Base-by-base conservation (phyloP, 2,113 vertebrate genomes). In the Prionailurus bengalensis region DNA sequence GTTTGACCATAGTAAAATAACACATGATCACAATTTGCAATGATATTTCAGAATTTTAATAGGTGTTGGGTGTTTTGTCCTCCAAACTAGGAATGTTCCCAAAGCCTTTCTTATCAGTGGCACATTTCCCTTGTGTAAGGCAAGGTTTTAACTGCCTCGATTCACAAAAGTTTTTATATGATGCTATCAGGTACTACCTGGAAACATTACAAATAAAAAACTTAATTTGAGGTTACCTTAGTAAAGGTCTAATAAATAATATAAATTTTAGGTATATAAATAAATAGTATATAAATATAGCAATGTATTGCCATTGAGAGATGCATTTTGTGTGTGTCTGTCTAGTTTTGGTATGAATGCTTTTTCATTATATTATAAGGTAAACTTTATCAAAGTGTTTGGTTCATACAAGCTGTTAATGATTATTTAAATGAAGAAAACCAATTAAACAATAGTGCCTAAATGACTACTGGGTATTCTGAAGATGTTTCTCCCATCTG, bases 1-100 rank as follows among this genome's bases (percentile, higher is more conserved):
- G 31, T 84, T 97, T 25, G 31, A 29, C 6, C 82, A 33, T 17
- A 65, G 33, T 42, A 94, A 92, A 92, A n/a, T 82, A 87, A 73
- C 65, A 94, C 96, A 63, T 70, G 97, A 89, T 79, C 96, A 85
- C 1, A 96, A 95, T 82, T 97, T 61, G 71, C 4, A 78, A 51
- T 66, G 85, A 42, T 73, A 73, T 73, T 93, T 97, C 74, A 80
- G 87, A 96, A 10, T 89, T 94, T 91, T 94, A 81, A 48, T 48
- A 88, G 55, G 10, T 3, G 3, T 63, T 68, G 66, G 3, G 36
- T 79, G 82, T 25, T 25, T 65, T 53, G 4, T 42, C 82, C 42
- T 96, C 16, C 27, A 68, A 93, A 55, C 16, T 51, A 88, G 45
- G 33, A 92, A 97, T 94, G 83, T 91, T 76, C 55, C 71, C 91